Evolutionary conservation across 2,113 vertebrate genomes (phyloP), one percentile per base, ranked within the genome.

Genomic region (Gorsachius goisagi): DNA sequence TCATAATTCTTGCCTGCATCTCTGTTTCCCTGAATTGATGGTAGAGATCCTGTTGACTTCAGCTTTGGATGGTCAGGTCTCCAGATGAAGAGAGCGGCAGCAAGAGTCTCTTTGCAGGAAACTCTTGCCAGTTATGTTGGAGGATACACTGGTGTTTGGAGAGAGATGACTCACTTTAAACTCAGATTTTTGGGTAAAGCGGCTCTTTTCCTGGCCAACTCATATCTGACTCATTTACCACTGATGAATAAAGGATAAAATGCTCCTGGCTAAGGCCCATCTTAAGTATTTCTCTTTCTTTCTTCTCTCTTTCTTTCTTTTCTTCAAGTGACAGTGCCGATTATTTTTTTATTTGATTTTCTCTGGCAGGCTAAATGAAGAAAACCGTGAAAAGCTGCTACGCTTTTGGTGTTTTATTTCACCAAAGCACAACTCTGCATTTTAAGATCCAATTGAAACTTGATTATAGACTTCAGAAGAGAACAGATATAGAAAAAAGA

Each of bases 171-270:
- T 98, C 98, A 98, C 87, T 98, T 98, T 92, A 90, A 97, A 91
- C 96, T 98, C 90, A 93, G 93, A 97, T 98, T 98, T 98, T 98
- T 98, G 98, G 98, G 98, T 97, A 98, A 98, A 97, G 97, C 94
- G 90, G 82, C 62, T 97, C 96, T 97, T 98, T 98, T 98, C 88
- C 97, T 98, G 96, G 98, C 98, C 98, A 98, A 97, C 94, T 98
- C 95, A 96, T 98, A 98, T 98, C 98, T 98, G 98, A 98, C 97
- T 98, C 98, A 98, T 97, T 98, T 98, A 98, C 97, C 98, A 97
- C 97, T 97, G 96, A 97, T 96, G 98, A 97, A 97, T 97, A 97
- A 97, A 97, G 96, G 95, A 98, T 98, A 98, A 98, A 98, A 98
- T 94, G 94, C 97, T 98, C 95, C 94, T 98, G 97, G 97, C 98